phyloP scores from a whole-genome alignment of 2,113 vertebrate genomes.

The Progne subis region DNA sequence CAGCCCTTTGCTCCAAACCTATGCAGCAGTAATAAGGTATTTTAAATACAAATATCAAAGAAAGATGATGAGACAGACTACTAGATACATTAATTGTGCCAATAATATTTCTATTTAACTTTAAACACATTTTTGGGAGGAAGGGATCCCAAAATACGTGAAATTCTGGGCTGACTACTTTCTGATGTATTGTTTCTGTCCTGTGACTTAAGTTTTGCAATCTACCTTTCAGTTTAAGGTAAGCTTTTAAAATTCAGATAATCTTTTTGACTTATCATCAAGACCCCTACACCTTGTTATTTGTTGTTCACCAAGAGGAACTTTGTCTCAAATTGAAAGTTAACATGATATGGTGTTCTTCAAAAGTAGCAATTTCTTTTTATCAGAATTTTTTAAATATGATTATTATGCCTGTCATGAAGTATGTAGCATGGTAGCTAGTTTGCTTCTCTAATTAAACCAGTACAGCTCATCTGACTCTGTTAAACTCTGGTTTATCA shows the following conservation, averaged over 20 bases:
- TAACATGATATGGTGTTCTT: background rate
- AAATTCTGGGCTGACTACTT: background rate
- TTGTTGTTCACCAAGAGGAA: background rate
- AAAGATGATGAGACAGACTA: background rate
- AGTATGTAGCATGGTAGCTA: background rate
- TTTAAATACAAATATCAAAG: background rate
- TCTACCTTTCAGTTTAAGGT: background rate
- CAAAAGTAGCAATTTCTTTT: background rate
- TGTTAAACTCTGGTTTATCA: background rate
- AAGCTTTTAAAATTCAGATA: background rate
- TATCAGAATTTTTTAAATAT: background rate
- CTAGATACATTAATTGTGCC: background rate
- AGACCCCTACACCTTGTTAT: background rate
- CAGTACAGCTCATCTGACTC: background rate
- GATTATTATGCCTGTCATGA: background rate
- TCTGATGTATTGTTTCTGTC: background rate
- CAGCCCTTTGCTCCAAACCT: background rate
- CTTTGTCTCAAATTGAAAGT: background rate
- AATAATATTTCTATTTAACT: background rate
- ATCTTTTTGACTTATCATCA: background rate
- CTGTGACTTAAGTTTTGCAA: background rate
- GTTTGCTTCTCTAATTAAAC: background rate
- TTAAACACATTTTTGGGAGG: background rate
- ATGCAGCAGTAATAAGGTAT: background rate
- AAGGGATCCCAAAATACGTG: background rate